phyloP scores from a whole-genome alignment of 2,113 vertebrate species.

The Archocentrus centrarchus region DNA sequence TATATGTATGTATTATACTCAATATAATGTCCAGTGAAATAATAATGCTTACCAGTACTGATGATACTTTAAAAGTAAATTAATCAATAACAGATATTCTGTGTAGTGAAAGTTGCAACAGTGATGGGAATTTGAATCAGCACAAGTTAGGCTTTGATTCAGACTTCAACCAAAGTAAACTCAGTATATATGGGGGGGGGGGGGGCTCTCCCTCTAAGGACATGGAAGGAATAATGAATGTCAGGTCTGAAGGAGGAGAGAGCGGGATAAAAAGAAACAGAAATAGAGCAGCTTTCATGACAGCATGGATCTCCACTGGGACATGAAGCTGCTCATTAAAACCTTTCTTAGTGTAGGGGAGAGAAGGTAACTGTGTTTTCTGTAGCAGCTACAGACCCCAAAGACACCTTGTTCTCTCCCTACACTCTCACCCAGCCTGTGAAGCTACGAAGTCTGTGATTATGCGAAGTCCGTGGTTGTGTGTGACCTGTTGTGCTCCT shows the following conservation, averaged over 20 bases:
- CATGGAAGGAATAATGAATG: constrained; percentile 71
- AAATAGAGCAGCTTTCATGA: constrained; percentile 75
- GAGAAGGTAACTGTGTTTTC: constrained; percentile 48
- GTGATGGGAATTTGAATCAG: constrained; percentile 35
- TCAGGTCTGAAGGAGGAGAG: constrained; percentile 69
- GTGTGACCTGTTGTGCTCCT: constrained; percentile 13
- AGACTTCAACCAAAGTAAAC: constrained; percentile 52
- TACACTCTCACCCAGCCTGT: constrained; percentile 7
- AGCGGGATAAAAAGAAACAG: constrained; percentile 73
- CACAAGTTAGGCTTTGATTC: constrained; percentile 40
- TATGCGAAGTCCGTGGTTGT: constrained; percentile 3
- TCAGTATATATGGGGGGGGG: constrained; percentile 24
- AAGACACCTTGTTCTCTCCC: constrained; percentile 21
- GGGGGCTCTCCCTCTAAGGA: constrained; percentile 55
- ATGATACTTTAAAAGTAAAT: not conserved
- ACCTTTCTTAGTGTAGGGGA: constrained; percentile 44
- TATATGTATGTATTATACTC: not conserved
- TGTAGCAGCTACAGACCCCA: constrained; percentile 41
- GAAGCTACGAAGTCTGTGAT: constrained; percentile 12
- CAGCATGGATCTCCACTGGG: constrained; percentile 68
- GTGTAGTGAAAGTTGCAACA: not conserved
- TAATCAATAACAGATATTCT: not conserved
- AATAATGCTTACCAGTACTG: not conserved
- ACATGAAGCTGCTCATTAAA: constrained; percentile 73
- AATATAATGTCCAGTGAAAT: not conserved